These are phyloP conservation scores for Chrysocyon brachyurus DNA, from an alignment of 2,797 vertebrate species.

Conservation along the genomic window DNA sequence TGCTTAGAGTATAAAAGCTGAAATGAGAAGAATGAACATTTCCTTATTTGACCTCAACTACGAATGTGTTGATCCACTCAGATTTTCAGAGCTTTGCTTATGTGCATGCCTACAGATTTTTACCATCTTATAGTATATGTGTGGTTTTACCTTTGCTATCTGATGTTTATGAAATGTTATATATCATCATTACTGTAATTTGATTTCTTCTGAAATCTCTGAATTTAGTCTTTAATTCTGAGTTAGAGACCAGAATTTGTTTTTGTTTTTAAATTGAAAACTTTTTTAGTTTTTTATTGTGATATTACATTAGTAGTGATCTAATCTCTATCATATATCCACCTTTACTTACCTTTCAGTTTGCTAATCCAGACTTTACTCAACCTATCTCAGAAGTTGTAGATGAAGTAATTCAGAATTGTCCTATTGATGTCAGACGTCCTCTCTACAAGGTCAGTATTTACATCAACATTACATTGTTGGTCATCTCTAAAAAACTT, in stretches of 20 bases:
- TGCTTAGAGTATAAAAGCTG: neutral
- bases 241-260: neutral
- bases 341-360: conserved; percentile 89
- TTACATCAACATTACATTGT: conserved; percentile 38
- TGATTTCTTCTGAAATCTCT: conserved; percentile 8
- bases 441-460: conserved; percentile 97
- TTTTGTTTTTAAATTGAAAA: conserved; percentile 49
- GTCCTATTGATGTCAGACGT: conserved; percentile 98
- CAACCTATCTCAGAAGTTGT: conserved; percentile 99
- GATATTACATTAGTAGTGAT: conserved; percentile 34
- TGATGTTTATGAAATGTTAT: neutral
- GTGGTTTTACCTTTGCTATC: neutral
- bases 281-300: conserved; percentile 36
- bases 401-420: conserved; percentile 99
- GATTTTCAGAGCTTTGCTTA: neutral
- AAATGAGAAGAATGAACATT: neutral
- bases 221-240: conserved; percentile 6
- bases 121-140: neutral
- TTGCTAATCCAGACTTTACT: conserved; percentile 99
- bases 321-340: neutral
- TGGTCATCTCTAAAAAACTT: conserved; percentile 15
- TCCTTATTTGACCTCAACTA: neutral
- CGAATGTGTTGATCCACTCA: neutral
- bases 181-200: neutral
- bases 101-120: neutral